Evolutionary conservation across 2,113 vertebrate species (phyloP), one percentile per base, ranked within the genome.

Genomic region (Accipiter virgatus): DNA sequence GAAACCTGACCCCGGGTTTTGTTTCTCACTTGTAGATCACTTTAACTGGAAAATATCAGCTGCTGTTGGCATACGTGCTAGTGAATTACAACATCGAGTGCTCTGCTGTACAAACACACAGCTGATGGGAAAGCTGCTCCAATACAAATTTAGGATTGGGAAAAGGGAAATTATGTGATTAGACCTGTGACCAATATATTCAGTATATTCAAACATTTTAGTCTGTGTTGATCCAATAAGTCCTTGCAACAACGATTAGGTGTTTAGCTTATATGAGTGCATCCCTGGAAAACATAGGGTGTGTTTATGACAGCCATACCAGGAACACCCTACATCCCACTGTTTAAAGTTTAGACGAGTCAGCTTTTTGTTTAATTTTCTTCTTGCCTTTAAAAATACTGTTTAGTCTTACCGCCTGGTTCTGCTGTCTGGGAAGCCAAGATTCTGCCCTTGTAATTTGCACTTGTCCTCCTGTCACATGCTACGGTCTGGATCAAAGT

Each of bases 1-100:
- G 98, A 99, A 90, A 99, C 99, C 97, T 99, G 99, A 99, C 80
- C 66, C 21, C 86, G 56, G 32, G n/a, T 80, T 96, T 85, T 85
- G 34, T 93, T 96, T 88, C 95, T 95, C 87, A 93, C 93, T 92
- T 67, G 86, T 55, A 70, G 59, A 40, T 89, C 81, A 92, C 56
- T 89, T 84, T n/a, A 90, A 43, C 62, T 90, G 66, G 89, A 89
- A 97, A 97, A 97, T 93, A 95, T 81, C 97, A 97, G 88, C 95
- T 97, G 98, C 97, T 95, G 94, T 97, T 93, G 95, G 86, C 88
- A 68, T 80, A n/a, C 3, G 27, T 86, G 80, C 86, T 93, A 96
- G 93, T 43, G 45, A 8, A 34, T 90, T 73, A 56, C 78, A 72
- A 62, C 80, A 81, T 52, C 4, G 7, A 90, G 67, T 95, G 79